Conservation (phyloP, 1,140 invertebrate species). For the Pantala flavescens region DNA sequence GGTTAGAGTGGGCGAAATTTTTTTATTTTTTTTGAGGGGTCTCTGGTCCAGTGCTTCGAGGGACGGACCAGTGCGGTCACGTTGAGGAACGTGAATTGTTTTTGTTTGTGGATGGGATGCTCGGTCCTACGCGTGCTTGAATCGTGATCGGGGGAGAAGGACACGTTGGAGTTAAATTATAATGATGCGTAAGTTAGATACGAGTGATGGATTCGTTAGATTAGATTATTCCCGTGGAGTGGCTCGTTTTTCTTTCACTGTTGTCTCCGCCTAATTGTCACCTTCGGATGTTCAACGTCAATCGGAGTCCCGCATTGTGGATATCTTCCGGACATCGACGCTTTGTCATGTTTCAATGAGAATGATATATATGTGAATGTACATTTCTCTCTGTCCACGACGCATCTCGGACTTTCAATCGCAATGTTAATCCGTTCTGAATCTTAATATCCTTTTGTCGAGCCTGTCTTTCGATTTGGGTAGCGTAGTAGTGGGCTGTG, state of each 20-base stretch:
- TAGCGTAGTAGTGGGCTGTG: too few species aligned
- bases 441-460: too few species aligned
- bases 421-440: too few species aligned
- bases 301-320: too few species aligned
- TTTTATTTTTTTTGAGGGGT: too few species aligned
- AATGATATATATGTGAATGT: too few species aligned
- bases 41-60: not conserved
- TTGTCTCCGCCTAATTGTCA: not conserved
- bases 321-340: too few species aligned
- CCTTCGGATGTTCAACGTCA: not conserved
- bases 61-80: not conserved
- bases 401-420: too few species aligned
- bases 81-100: not conserved
- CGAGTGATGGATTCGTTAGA: conserved; percentile 1
- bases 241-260: not conserved
- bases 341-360: too few species aligned
- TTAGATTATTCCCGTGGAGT: not conserved
- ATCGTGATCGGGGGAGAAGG: not conserved
- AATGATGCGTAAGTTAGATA: not conserved
- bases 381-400: too few species aligned
- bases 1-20: too few species aligned
- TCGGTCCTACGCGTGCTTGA: not conserved
- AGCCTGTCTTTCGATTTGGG: too few species aligned
- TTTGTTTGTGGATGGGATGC: not conserved
- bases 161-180: not conserved